Percentiles rank a stretch among this genome's conserved stretches.
Conservation (phyloP, 1,140 invertebrate species). For the Penaeus japonicus region DNA sequence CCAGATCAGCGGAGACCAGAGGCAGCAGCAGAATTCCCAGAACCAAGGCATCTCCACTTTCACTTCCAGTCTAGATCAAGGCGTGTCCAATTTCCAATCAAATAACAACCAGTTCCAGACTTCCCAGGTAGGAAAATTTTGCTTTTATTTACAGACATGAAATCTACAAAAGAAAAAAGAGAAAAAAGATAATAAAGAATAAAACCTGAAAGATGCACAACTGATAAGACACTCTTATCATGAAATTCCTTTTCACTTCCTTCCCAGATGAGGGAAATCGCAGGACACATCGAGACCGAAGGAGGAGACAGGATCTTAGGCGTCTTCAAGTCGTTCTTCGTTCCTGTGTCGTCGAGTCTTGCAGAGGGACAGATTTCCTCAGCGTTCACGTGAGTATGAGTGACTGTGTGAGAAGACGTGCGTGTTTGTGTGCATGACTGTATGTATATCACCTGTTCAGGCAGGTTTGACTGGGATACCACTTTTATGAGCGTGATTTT, state of each 20-base stretch:
- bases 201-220: neutral
- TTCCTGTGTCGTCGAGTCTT: neutral
- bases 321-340: constrained; percentile 9
- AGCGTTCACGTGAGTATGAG: neutral
- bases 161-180: neutral
- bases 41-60: neutral
- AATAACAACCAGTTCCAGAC: neutral
- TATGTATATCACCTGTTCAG: no score
- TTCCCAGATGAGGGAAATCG: constrained; percentile 2
- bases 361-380: neutral
- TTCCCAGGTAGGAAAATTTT: neutral
- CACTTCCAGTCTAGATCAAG: no score
- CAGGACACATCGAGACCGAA: neutral
- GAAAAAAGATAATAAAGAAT: neutral
- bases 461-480: no score
- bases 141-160: neutral
- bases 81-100: no score
- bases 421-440: no score
- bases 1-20: neutral
- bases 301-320: neutral
- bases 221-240: neutral
- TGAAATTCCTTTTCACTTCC: neutral
- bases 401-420: no score
- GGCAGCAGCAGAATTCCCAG: neutral
- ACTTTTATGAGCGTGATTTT: no score